phyloP scores from a whole-genome alignment of 2,797 vertebrate genomes.

The Sebastes diploproa region DNA sequence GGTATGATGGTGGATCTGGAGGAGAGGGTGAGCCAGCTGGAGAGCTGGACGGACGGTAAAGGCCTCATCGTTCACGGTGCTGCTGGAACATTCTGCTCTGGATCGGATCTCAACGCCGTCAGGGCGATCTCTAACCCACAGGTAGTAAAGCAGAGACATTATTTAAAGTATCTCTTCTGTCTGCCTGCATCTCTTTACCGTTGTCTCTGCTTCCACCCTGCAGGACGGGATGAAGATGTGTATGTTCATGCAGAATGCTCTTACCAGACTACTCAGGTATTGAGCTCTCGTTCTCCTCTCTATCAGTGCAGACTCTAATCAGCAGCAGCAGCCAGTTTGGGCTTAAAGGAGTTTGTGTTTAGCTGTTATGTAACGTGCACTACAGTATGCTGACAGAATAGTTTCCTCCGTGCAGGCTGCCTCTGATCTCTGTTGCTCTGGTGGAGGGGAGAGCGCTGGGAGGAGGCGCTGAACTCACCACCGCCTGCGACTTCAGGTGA shows the following conservation, averaged over 20 bases:
- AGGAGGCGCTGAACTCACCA: conserved; percentile 93
- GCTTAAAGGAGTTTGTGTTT: background rate
- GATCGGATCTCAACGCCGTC: conserved; percentile 91
- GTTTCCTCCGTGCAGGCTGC: conserved; percentile 84
- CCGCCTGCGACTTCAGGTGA: conserved; percentile 97
- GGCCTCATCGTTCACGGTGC: conserved; percentile 90
- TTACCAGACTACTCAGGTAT: conserved; percentile 93
- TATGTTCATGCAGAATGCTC: conserved; percentile 96
- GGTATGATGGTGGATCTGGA: conserved; percentile 95
- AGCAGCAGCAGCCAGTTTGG: background rate
- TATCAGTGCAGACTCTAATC: background rate
- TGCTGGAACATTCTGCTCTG: conserved; percentile 92
- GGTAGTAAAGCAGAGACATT: conserved; percentile 62
- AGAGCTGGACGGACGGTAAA: conserved; percentile 93
- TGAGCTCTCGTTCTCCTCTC: background rate
- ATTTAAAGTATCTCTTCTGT: background rate
- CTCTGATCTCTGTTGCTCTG: conserved; percentile 92
- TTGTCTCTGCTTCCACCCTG: conserved; percentile 34
- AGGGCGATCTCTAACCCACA: conserved; percentile 86
- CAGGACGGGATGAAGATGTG: conserved; percentile 95
- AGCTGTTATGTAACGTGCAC: background rate
- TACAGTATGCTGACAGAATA: conserved; percentile 39
- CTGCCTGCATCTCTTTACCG: background rate
- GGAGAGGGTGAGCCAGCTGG: conserved; percentile 88
- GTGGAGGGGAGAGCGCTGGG: conserved; percentile 93